Conservation (phyloP, 2,113 vertebrate species). For the Onychorhynchus coronatus region DNA sequence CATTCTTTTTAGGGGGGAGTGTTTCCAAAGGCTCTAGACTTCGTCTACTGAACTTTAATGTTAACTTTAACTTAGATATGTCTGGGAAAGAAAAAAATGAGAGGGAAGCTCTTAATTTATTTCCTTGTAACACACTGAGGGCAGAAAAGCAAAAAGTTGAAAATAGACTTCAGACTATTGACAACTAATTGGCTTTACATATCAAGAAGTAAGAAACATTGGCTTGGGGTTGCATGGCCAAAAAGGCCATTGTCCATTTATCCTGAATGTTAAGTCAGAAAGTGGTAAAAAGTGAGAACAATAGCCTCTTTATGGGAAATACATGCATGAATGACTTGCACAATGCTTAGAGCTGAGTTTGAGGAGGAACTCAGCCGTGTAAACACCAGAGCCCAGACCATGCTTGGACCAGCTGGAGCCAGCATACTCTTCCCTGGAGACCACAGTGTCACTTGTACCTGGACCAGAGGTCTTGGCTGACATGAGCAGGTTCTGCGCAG, state of each 20-base stretch:
- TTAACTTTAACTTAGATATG: neutral
- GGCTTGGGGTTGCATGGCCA: neutral
- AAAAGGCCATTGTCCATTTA: neutral
- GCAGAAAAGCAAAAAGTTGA: neutral
- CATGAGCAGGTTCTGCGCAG: neutral
- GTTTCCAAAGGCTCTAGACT: neutral
- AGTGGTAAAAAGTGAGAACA: neutral
- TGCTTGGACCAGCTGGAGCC: neutral
- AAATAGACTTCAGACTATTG: neutral
- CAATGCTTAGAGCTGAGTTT: neutral
- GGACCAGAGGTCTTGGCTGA: neutral
- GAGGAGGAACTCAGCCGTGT: neutral
- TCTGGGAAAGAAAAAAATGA: neutral
- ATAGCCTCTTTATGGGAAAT: neutral
- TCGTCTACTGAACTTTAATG: neutral
- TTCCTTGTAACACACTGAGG: neutral
- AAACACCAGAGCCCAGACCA: neutral
- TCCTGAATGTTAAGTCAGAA: neutral
- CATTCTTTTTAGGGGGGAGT: rapidly evolving
- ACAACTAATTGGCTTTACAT: neutral
- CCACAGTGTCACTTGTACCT: too few relatives aligned
- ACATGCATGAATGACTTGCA: neutral
- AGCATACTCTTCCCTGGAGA: neutral
- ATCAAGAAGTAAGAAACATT: neutral
- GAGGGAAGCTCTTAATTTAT: neutral